Evolutionary conservation across 2,113 vertebrate species (phyloP), one percentile per base, ranked within the genome.

Genomic region (Philantomba maxwellii): DNA sequence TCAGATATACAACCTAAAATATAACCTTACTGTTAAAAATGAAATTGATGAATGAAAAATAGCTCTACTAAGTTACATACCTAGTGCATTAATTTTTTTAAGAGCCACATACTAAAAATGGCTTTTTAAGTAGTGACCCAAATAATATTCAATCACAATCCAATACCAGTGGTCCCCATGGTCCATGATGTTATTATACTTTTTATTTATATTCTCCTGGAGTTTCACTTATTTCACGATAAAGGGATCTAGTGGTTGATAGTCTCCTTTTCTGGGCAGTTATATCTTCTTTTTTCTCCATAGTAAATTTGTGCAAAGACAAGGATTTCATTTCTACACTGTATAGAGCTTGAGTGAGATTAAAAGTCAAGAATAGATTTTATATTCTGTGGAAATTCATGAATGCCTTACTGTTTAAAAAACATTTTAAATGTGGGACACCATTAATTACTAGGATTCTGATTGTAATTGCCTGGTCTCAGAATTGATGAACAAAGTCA

Each of bases 401-500:
- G 89, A 95, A 49, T 90, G 87, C 94, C 87, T 98, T 97, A 89
- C 87, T 98, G 77, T 96, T 98, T 96, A 96, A 95, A 98, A 98
- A 98, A 80, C 87, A 97, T 96, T 98, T 98, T 99, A 98, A 98
- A 98, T 98, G 98, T 90, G 94, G 97, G 97, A 92, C 93, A 98
- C 98, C 98, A 98, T 99, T 99, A 99, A 99, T 99, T 99, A 98
- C 97, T 88, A 97, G 94, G 96, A 98, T 98, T 98, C 98, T 98
- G 97, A 98, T 98, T 98, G 94, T 98, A 98, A 99, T 98, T 98
- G 98, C 98, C 91, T 98, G 93, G 91, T 97, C 98, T 98, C 97
- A 95, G 98, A 98, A 98, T 95, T 98, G 98, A 99, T 99, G 99
- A 99, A 98, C 98, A 98, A 99, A 99, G 98, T 98, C 97, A 98